Conservation (phyloP, 2,113 vertebrate species). For the Oncorhynchus clarkii region DNA sequence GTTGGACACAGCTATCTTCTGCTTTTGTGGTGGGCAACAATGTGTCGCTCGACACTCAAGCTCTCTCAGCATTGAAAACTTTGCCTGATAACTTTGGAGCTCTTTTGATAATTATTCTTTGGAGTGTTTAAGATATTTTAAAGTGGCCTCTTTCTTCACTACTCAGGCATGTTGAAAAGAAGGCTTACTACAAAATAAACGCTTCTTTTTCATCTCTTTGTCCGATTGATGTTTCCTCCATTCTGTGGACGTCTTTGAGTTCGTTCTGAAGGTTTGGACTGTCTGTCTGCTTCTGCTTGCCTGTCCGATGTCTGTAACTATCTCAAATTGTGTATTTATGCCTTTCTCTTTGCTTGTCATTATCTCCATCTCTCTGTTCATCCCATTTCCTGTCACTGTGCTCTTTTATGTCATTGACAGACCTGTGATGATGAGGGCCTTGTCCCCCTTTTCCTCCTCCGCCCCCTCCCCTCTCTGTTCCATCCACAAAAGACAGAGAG, state of each 20-base stretch:
- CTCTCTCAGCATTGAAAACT: too few relatives aligned
- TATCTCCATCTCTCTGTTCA: slow-evolving; percentile 34
- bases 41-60: too few relatives aligned
- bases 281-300: slow-evolving; percentile 1
- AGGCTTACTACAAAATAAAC: background rate
- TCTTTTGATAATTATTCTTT: slow-evolving; percentile 34
- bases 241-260: slow-evolving; percentile 18
- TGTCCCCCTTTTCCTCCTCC: slow-evolving; percentile 22
- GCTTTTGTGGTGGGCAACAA: too few relatives aligned
- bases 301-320: background rate
- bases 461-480: slow-evolving; percentile 6
- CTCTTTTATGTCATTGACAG: slow-evolving; percentile 47
- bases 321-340: slow-evolving; percentile 27
- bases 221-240: slow-evolving; percentile 30
- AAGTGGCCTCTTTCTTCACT: background rate
- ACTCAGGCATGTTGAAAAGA: background rate
- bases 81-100: slow-evolving; percentile 53
- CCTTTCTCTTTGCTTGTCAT: slow-evolving; percentile 32
- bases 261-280: background rate
- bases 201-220: slow-evolving; percentile 12
- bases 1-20: too few relatives aligned
- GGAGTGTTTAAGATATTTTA: background rate
- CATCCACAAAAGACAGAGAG: background rate
- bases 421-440: slow-evolving; percentile 41
- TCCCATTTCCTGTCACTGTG: slow-evolving; percentile 55